phyloP scores from a whole-genome alignment of 2,113 vertebrate genomes.

The Larimichthys polyactis region DNA sequence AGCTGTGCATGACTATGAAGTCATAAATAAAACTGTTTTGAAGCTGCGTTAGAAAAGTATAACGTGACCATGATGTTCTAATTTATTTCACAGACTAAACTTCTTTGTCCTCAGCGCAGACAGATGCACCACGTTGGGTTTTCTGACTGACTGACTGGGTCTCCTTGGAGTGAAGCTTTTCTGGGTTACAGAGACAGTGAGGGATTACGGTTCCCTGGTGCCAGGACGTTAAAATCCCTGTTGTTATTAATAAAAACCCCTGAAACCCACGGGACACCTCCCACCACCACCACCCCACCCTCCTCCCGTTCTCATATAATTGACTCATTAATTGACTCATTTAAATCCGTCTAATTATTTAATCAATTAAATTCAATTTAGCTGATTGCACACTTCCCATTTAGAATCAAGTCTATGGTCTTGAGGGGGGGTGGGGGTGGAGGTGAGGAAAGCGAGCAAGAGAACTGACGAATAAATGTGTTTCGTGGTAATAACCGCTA shows the following conservation, averaged over 20 bases:
- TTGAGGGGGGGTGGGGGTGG: constrained; percentile 18
- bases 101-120: background rate
- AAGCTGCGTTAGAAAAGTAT: background rate
- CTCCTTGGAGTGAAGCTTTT: constrained; percentile 62
- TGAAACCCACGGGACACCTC: constrained; percentile 47
- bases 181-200: constrained; percentile 71
- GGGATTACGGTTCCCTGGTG: constrained; percentile 64
- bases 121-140: background rate
- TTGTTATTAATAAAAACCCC: constrained; percentile 75
- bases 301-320: constrained; percentile 57
- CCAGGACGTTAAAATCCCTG: constrained; percentile 57
- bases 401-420: constrained; percentile 48
- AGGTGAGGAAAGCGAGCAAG: constrained; percentile 47
- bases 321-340: constrained; percentile 77
- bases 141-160: constrained; percentile 22
- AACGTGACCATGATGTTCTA: no score
- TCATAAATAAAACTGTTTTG: background rate
- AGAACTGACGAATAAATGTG: constrained; percentile 66
- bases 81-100: background rate
- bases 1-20: no score
- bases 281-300: background rate
- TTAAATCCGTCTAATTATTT: constrained; percentile 78
- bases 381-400: constrained; percentile 70
- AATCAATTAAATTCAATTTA: constrained; percentile 80
- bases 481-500: constrained; percentile 72